phyloP scores from a whole-genome alignment of 64 coral and sea anemone species.

The Porites lutea region DNA sequence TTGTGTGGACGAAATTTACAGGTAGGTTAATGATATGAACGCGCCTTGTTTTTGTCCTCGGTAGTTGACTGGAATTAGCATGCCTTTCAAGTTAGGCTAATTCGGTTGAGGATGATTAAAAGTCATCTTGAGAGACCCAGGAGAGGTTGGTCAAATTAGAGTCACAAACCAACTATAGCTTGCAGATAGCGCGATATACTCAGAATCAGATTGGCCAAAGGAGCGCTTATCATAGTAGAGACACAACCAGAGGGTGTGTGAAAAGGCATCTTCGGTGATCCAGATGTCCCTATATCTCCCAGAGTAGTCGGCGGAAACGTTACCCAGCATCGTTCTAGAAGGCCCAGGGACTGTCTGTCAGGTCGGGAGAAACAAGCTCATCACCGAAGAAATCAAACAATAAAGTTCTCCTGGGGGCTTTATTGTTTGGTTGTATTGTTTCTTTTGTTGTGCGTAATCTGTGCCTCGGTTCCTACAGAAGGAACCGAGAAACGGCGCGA shows the following conservation, averaged over 20 bases:
- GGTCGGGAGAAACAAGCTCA: no score
- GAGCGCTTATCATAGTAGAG: not conserved
- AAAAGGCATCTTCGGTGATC: no score
- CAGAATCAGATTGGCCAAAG: not conserved
- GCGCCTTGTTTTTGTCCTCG: not conserved
- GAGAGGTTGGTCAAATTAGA: not conserved
- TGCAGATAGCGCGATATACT: not conserved
- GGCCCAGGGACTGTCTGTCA: no score
- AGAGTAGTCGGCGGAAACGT: no score
- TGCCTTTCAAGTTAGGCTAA: not conserved
- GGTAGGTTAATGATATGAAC: not conserved
- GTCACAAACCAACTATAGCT: not conserved
- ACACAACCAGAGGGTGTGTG: not conserved
- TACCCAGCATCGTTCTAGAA: no score
- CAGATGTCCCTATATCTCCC: no score
- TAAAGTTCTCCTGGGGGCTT: no score
- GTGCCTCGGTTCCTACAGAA: no score
- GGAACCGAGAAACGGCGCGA: no score
- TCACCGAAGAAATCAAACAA: no score
- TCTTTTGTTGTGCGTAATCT: no score
- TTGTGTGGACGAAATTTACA: not conserved
- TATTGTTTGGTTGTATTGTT: no score
- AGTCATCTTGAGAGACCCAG: not conserved
- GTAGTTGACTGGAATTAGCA: not conserved
- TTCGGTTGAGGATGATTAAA: not conserved